Evolutionary conservation across 2,888 invertebrate species (phyloP).

Genomic region (Heterodera filipjevi): DNA sequence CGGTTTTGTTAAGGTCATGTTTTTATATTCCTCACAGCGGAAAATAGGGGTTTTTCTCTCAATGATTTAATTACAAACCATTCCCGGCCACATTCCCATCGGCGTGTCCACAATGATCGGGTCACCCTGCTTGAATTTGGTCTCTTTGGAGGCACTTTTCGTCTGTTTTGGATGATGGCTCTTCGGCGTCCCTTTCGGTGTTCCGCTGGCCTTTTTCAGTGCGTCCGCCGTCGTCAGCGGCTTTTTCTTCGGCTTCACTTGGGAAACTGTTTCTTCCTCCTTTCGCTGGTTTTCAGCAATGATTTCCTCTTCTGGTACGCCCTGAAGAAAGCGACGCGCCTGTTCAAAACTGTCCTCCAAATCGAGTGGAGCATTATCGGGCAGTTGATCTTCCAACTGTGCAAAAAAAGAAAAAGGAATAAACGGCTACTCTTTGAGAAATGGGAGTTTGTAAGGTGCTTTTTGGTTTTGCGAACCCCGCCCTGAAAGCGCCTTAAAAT

Average conservation of each 20-base stretch:
- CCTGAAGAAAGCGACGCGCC: conserved; percentile 15
- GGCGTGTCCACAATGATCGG: conserved; percentile 23
- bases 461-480: neutral
- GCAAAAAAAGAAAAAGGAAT: neutral
- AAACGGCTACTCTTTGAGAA: neutral
- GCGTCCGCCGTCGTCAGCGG: conserved; percentile 5
- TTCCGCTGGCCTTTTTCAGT: neutral
- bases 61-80: conserved; percentile 36
- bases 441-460: neutral
- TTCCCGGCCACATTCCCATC: conserved; percentile 31
- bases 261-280: neutral
- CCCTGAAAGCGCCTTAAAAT: too few species aligned
- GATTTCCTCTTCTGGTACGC: conserved; percentile 17
- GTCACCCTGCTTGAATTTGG: conserved; percentile 15
- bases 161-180: neutral
- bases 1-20: neutral
- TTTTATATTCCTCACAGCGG: neutral
- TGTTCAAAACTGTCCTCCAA: conserved; percentile 26
- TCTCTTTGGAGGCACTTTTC: neutral
- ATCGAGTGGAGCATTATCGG: conserved; percentile 15
- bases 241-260: conserved; percentile 7
- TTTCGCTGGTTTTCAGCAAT: conserved; percentile 17
- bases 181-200: conserved; percentile 14
- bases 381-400: conserved; percentile 13
- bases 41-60: neutral